Percentiles rank a stretch among this genome's conserved stretches.
These are phyloP conservation scores for Agrotis segetum DNA, from an alignment of 2,888 invertebrate genomes.

Conservation along the genomic window DNA sequence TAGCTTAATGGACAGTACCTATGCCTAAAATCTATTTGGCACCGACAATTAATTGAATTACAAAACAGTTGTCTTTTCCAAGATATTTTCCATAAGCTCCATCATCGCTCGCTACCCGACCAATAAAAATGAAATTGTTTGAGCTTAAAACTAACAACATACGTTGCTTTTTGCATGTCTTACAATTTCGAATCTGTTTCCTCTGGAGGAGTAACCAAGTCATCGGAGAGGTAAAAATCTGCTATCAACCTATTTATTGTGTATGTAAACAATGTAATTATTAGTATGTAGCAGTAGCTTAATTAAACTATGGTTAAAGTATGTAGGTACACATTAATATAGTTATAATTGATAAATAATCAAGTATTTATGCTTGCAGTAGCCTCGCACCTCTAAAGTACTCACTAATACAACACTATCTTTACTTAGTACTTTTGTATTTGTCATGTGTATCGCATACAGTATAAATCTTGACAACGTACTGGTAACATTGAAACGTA, in stretches of 20 bases:
- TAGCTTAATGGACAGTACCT: background rate
- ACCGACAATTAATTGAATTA: background rate
- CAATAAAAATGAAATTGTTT: slow-evolving; percentile 6
- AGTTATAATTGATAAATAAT: slow-evolving; percentile 40
- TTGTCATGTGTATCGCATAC: slow-evolving; percentile 28
- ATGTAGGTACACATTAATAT: slow-evolving; percentile 27
- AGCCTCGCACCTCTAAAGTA: slow-evolving; percentile 35
- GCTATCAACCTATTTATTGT: slow-evolving; percentile 41
- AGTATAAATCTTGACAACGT: slow-evolving; percentile 26
- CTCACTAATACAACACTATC: slow-evolving; percentile 30
- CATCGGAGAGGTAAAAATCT: slow-evolving; percentile 89
- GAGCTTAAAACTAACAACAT: slow-evolving; percentile 83
- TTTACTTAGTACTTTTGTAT: slow-evolving; percentile 27
- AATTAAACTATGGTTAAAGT: slow-evolving; percentile 18
- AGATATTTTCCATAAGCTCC: slow-evolving; percentile 6
- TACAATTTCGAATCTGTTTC: slow-evolving; percentile 93
- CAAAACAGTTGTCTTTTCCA: background rate
- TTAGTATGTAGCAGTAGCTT: slow-evolving; percentile 44
- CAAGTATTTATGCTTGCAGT: slow-evolving; percentile 42
- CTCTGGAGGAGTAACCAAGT: slow-evolving; percentile 92
- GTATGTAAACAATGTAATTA: slow-evolving; percentile 48
- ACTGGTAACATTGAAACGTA: slow-evolving; percentile 26
- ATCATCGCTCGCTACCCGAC: background rate
- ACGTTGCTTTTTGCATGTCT: slow-evolving; percentile 93
- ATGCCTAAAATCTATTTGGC: background rate